Evolutionary conservation across 1,140 invertebrate genomes (phyloP).

Genomic region (Drosophila sechellia): DNA sequence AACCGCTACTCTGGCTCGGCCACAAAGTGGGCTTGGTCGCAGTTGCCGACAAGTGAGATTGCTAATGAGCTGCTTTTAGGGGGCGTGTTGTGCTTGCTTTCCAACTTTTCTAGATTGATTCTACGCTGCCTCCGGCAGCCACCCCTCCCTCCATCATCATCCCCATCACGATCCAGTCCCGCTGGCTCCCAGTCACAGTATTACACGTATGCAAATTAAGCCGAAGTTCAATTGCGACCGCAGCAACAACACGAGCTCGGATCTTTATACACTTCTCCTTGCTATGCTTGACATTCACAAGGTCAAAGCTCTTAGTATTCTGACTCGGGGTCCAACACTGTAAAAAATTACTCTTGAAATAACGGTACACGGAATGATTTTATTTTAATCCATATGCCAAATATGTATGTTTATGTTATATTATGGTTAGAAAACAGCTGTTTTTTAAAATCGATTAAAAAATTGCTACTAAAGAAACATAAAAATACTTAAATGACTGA

Average conservation of each 20-base stretch:
- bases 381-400: not conserved
- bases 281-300: conserved; percentile 70
- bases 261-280: conserved; percentile 15
- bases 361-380: too few species aligned
- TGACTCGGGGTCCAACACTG: conserved; percentile 4
- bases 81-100: conserved; percentile 36
- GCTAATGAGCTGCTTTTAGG: conserved; percentile 55
- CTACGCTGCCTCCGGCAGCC: conserved; percentile 4
- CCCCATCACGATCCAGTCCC: not conserved
- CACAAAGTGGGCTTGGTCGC: conserved; percentile 35
- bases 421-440: not conserved
- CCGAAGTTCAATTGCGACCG: conserved; percentile 58
- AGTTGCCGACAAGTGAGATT: conserved; percentile 24
- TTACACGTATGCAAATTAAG: conserved; percentile 61
- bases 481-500: not conserved
- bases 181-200: not conserved
- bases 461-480: not conserved
- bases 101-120: conserved; percentile 36
- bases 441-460: too few species aligned
- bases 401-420: not conserved
- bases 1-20: conserved; percentile 32
- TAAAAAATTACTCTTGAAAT: not conserved
- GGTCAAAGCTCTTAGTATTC: conserved; percentile 43
- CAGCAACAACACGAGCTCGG: conserved; percentile 19
- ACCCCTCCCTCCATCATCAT: not conserved